Conservation (phyloP, 1,140 invertebrate genomes). For the Drosophila paulistorum region DNA sequence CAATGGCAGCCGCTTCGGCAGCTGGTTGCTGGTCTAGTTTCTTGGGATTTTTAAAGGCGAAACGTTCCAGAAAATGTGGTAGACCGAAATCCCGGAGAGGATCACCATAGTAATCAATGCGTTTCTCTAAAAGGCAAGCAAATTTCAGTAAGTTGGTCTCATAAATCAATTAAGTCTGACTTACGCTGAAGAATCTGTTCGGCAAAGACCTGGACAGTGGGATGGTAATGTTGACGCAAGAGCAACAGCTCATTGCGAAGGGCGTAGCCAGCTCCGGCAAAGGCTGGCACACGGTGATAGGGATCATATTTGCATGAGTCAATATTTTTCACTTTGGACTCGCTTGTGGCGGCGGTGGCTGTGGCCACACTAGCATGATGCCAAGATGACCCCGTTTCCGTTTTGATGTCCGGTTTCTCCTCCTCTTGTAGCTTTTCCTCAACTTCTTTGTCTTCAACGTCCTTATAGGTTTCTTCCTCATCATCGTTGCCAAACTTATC, state of each 20-base stretch:
- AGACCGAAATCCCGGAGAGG: slow-evolving; percentile 95
- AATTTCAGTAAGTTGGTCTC: not conserved
- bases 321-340: slow-evolving; percentile 62
- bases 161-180: slow-evolving; percentile 16
- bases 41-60: slow-evolving; percentile 98
- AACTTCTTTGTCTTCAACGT: slow-evolving; percentile 78
- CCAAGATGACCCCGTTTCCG: slow-evolving; percentile 55
- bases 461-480: slow-evolving; percentile 84
- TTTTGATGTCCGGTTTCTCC: not conserved
- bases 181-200: slow-evolving; percentile 90
- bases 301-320: slow-evolving; percentile 87
- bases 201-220: slow-evolving; percentile 95
- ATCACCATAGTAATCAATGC: slow-evolving; percentile 94
- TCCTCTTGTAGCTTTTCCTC: not conserved
- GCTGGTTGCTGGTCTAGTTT: slow-evolving; percentile 84
- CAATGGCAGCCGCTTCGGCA: slow-evolving; percentile 50
- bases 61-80: slow-evolving; percentile 95
- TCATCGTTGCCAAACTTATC: slow-evolving; percentile 83
- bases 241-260: slow-evolving; percentile 89
- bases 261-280: slow-evolving; percentile 88
- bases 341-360: not conserved
- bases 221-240: slow-evolving; percentile 93
- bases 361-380: slow-evolving; percentile 59
- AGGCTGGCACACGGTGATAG: slow-evolving; percentile 91
- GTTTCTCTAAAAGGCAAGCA: slow-evolving; percentile 84